Base-by-base conservation (phyloP, 1,140 invertebrate species). In the Apis dorsata region DNA sequence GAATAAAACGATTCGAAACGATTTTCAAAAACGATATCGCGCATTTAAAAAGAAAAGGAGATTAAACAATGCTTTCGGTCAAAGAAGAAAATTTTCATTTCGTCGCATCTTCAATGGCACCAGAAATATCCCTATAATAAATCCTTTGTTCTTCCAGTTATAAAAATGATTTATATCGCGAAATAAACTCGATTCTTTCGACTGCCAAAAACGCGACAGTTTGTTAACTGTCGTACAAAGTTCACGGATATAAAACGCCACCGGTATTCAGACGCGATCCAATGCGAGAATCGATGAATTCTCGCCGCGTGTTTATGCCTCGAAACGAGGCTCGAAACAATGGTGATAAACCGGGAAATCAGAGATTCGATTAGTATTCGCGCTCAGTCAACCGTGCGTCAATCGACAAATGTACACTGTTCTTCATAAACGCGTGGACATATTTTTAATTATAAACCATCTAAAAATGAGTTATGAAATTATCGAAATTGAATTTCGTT, bases 341-440 rank as follows among this genome's bases (percentile, higher is more conserved):
- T 44, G 21, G 53, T 2, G 63, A 55, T 59, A 57, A 79, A 49
- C 1, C 28, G 53, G 65, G 66, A 69, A 79, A 79, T 59, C 53
- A 57, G 51, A 79, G 34, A 69, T 79, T 34, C 34, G 53, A 79
- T 79, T 79, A 79, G 49, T 49, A 69, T 69, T 79, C n/a, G 53
- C 13, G 53, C 5, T 24, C 65, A 69, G 9, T 34, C 28, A 79
- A 17, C 53, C n/a, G 44, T 17, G 76, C 28, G 55, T 9, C 15
- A 13, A 21, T 10, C 21, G 34, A 12, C 53, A 53, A 24, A 79
- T 79, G 53, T 44, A 44, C 34, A 44, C 34, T 44, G 7, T 44
- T 44, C 34, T 44, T 44, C 34, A 44, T 44, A 44, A 44, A 44
- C 5, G 34, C 34, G 3, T 34, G 34, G 34, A 44, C 34, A 44